These are phyloP conservation scores for Centropus unirufus DNA, from an alignment of 2,113 vertebrate genomes.

Conservation along the genomic window DNA sequence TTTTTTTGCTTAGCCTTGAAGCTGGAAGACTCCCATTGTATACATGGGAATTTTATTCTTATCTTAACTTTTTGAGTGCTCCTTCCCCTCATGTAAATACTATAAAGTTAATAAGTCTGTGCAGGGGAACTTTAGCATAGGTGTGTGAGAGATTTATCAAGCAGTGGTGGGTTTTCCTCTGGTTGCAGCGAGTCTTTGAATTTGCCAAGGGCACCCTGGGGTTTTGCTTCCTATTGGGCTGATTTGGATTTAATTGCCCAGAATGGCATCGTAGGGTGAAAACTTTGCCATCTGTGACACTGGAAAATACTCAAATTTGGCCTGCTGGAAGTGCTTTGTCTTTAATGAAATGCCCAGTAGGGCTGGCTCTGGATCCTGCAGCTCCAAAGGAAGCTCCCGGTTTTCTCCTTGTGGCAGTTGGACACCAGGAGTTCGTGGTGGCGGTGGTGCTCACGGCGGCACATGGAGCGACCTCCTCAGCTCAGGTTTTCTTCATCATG, in stretches of 20 bases:
- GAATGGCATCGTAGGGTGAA: neutral
- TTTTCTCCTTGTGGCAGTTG: neutral
- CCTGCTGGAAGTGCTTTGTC: neutral
- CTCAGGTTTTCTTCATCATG: neutral
- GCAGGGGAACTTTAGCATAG: neutral
- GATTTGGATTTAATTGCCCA: conserved; percentile 1
- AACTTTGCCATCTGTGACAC: neutral
- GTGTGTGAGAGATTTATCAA: neutral
- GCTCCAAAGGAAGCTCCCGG: neutral
- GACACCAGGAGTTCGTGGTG: fast-evolving
- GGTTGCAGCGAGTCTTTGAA: neutral
- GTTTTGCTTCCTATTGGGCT: neutral
- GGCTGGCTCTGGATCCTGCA: neutral
- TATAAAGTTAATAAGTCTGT: neutral
- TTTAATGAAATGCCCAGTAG: neutral
- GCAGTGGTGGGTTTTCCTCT: neutral
- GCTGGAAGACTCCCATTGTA: neutral
- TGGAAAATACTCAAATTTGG: neutral
- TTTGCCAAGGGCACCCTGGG: neutral
- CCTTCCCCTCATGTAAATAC: neutral
- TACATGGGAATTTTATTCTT: neutral
- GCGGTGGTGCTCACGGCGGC: neutral
- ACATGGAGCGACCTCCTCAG: neutral
- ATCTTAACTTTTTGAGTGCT: neutral
- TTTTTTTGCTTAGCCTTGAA: neutral